These are phyloP conservation scores for Donacobius atricapilla DNA, from an alignment of 2,113 vertebrate genomes.

Conservation along the genomic window DNA sequence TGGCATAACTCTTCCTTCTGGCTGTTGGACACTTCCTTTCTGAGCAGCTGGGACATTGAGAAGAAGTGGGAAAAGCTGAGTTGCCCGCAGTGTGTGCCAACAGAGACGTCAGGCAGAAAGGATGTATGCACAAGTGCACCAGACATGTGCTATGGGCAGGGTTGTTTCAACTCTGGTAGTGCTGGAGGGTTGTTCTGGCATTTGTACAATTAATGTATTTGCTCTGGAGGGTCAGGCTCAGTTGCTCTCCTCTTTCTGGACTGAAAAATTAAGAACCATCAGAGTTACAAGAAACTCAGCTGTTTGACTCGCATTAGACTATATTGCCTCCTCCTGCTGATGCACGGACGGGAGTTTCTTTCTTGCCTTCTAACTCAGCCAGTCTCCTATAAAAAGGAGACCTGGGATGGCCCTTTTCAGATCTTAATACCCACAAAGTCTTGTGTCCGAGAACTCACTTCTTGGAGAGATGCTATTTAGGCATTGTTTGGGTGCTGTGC, in stretches of 20 bases:
- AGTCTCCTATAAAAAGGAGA: not conserved
- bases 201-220: not conserved
- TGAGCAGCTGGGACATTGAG: not conserved
- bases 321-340: not conserved
- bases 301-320: not conserved
- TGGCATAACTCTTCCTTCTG: not conserved
- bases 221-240: not conserved
- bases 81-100: fast-evolving
- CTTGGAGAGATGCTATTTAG: not conserved
- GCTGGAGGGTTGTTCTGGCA: not conserved
- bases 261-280: not conserved
- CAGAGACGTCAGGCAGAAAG: not conserved
- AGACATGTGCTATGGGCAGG: not conserved
- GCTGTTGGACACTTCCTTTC: not conserved
- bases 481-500: not conserved
- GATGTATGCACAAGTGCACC: not conserved
- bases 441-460: not conserved
- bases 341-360: not conserved
- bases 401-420: not conserved
- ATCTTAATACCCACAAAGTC: not conserved
- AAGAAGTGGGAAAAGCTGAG: not conserved
- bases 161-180: not conserved
- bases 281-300: not conserved
- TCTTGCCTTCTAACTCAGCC: not conserved
- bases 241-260: not conserved